phyloP scores from a whole-genome alignment of 1,140 invertebrate genomes.

The Bombyx mandarina region DNA sequence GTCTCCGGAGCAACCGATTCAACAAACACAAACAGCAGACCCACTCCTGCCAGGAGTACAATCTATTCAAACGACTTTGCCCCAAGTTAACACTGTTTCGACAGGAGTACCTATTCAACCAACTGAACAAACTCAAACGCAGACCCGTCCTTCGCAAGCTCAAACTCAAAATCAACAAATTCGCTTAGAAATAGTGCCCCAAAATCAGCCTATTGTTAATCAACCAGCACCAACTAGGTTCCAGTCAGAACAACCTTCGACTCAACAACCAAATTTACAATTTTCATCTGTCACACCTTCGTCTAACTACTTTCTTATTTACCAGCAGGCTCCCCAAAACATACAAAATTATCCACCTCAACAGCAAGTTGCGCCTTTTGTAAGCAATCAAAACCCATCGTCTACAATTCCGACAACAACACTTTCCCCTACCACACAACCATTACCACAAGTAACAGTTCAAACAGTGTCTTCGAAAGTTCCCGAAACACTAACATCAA shows the following conservation, averaged over 20 bases:
- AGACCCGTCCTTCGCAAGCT: neutral
- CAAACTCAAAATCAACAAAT: conserved; percentile 14
- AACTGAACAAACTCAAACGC: conserved; percentile 1
- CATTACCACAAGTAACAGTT: neutral
- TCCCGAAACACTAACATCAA: neutral
- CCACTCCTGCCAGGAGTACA: no score
- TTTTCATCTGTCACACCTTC: conserved; percentile 5
- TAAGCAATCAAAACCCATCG: neutral
- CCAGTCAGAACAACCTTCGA: neutral
- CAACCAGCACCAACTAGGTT: neutral
- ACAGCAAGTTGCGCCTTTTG: neutral
- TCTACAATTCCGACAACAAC: neutral
- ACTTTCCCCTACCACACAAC: neutral
- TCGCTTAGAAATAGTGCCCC: conserved; percentile 10
- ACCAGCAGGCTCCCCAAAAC: conserved; percentile 23
- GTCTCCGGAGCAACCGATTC: neutral
- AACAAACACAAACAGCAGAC: conserved; percentile 1
- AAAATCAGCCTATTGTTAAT: neutral
- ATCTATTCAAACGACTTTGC: no score
- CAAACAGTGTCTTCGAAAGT: neutral
- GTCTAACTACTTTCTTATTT: conserved; percentile 24
- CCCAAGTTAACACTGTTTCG: neutral
- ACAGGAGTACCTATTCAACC: neutral
- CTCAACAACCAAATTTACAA: conserved; percentile 3
- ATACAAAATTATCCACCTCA: conserved; percentile 8